Evolutionary conservation across 2,797 vertebrate genomes (phyloP).

Genomic region (Gephyroberyx darwinii): DNA sequence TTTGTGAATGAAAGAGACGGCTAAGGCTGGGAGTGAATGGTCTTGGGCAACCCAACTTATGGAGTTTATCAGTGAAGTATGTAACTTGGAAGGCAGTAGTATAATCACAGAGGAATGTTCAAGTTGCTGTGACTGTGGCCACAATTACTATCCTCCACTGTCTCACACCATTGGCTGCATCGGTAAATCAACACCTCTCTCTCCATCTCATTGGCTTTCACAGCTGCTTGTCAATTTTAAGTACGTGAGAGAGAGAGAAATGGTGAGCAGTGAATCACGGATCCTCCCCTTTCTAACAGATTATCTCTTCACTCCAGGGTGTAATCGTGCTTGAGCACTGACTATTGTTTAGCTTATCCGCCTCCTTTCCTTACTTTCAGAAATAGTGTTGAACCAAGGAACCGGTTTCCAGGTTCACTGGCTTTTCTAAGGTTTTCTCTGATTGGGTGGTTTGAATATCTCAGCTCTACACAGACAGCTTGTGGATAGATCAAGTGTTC

Average conservation of each 20-base stretch:
- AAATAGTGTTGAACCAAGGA: neutral
- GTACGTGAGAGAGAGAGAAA: slow-evolving; percentile 18
- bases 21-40: slow-evolving; percentile 17
- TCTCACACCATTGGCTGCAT: slow-evolving; percentile 31
- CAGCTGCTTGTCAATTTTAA: slow-evolving; percentile 48
- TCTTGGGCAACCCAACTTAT: slow-evolving; percentile 58
- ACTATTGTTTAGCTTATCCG: slow-evolving; percentile 9
- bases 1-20: slow-evolving; percentile 50
- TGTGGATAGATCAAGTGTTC: slow-evolving; percentile 47
- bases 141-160: slow-evolving; percentile 50
- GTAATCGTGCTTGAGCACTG: slow-evolving; percentile 16
- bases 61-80: slow-evolving; percentile 67
- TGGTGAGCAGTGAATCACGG: slow-evolving; percentile 32
- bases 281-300: slow-evolving; percentile 17
- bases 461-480: slow-evolving; percentile 20
- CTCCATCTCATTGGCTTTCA: slow-evolving; percentile 59
- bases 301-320: slow-evolving; percentile 26
- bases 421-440: slow-evolving; percentile 27
- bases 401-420: neutral
- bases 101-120: slow-evolving; percentile 78
- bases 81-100: slow-evolving; percentile 67
- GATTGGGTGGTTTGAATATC: slow-evolving; percentile 69
- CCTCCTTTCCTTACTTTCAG: slow-evolving; percentile 27
- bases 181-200: slow-evolving; percentile 60
- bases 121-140: slow-evolving; percentile 62